Evolutionary conservation across 2,113 vertebrate species (phyloP).

Genomic region (Cervus canadensis): DNA sequence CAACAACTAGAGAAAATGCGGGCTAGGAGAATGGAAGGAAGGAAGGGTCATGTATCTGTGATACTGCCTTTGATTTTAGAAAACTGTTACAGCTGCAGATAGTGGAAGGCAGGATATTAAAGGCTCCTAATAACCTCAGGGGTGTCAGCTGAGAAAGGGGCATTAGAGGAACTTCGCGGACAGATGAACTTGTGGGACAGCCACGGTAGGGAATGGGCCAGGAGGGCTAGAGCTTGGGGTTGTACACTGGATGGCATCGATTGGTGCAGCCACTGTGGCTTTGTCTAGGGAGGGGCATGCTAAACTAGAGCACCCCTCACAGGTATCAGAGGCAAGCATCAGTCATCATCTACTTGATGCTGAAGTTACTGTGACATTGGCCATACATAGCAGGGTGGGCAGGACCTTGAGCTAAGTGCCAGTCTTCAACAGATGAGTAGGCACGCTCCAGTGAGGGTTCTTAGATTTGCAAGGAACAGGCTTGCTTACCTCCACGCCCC

Average conservation of each 20-base stretch:
- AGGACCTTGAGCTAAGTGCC: neutral
- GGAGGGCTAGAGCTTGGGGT: neutral
- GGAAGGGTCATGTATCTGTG: neutral
- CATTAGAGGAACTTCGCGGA: neutral
- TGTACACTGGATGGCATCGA: fast-evolving
- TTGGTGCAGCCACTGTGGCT: neutral
- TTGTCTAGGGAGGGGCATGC: neutral
- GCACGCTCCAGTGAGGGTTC: neutral
- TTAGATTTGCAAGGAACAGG: neutral
- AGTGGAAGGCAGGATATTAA: neutral
- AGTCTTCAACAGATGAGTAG: neutral
- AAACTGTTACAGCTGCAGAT: neutral
- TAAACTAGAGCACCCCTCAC: neutral
- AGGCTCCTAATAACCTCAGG: neutral
- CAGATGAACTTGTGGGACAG: neutral
- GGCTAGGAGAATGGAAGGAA: neutral
- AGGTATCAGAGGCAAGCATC: neutral
- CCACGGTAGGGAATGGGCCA: neutral
- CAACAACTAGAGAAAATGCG: neutral
- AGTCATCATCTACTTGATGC: neutral
- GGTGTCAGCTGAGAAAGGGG: neutral
- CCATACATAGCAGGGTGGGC: neutral
- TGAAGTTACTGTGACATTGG: neutral
- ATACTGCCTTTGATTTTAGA: neutral
- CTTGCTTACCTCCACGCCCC: neutral